Conservation (phyloP, 1,140 invertebrate genomes). For the Phenacoccus solenopsis region DNA sequence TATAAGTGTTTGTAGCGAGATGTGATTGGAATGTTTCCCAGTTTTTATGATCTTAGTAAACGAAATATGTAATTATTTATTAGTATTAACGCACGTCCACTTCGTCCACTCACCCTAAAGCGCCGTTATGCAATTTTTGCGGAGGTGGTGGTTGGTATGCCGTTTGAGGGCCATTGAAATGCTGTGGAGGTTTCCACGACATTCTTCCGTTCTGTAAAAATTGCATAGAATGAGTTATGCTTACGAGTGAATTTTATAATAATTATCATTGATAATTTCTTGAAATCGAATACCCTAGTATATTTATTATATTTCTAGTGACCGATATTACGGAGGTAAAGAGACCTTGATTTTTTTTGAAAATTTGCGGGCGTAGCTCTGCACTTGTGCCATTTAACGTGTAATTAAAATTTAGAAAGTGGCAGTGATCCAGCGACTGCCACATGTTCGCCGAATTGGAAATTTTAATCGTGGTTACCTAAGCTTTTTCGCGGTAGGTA, state of each 20-base stretch:
- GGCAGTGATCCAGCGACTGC: background rate
- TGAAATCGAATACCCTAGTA: no score
- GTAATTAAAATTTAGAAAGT: background rate
- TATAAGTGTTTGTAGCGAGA: background rate
- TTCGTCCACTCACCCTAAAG: conserved; percentile 28
- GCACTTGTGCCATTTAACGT: background rate
- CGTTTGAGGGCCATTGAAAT: background rate
- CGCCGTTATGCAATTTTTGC: background rate
- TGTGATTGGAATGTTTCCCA: background rate
- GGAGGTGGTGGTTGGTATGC: background rate
- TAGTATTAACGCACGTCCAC: conserved; percentile 34
- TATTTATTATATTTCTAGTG: no score
- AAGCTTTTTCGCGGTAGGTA: no score
- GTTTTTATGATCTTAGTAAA: background rate
- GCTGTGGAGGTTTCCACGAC: conserved; percentile 3
- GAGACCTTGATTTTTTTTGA: no score
- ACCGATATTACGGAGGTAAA: no score
- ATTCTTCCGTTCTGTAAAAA: background rate
- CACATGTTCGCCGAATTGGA: background rate
- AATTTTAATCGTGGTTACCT: no score
- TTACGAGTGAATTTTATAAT: no score
- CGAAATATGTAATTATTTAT: background rate
- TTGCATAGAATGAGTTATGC: no score
- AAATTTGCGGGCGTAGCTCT: background rate
- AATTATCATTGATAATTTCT: no score